These are phyloP conservation scores for Ectobius pallidus DNA, from an alignment of 2,888 invertebrate species.

Conservation along the genomic window DNA sequence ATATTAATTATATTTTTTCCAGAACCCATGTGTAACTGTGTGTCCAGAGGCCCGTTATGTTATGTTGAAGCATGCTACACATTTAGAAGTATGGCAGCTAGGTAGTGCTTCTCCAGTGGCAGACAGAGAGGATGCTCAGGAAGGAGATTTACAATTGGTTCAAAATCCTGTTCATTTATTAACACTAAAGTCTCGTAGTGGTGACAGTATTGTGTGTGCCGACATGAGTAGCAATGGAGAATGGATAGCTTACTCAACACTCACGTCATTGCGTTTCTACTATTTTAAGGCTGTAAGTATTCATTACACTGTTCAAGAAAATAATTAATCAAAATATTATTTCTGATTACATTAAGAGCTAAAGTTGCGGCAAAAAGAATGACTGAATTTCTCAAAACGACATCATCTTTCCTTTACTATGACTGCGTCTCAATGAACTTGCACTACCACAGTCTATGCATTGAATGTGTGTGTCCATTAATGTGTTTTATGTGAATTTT, in stretches of 20 bases:
- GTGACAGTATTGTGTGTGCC: constrained; percentile 72
- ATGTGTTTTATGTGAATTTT: too few relatives aligned
- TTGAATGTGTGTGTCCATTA: too few relatives aligned
- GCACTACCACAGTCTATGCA: too few relatives aligned
- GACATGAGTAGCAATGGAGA: constrained; percentile 73
- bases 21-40: constrained; percentile 7
- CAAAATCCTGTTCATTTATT: constrained; percentile 71
- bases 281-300: constrained; percentile 63
- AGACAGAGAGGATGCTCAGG: constrained; percentile 39
- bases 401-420: too few relatives aligned
- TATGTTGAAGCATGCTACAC: constrained; percentile 52
- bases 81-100: constrained; percentile 58
- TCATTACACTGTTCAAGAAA: not conserved
- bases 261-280: constrained; percentile 68
- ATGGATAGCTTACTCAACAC: constrained; percentile 78
- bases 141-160: constrained; percentile 48
- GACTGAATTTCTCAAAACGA: too few relatives aligned
- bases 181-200: constrained; percentile 67
- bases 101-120: constrained; percentile 56
- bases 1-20: too few relatives aligned
- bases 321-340: not conserved
- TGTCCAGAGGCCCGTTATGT: constrained; percentile 57
- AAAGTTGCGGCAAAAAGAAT: not conserved
- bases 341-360: not conserved
- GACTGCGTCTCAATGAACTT: too few relatives aligned